These are phyloP conservation scores for Anas platyrhynchos DNA, from an alignment of 2,113 vertebrate genomes.

Conservation along the genomic window DNA sequence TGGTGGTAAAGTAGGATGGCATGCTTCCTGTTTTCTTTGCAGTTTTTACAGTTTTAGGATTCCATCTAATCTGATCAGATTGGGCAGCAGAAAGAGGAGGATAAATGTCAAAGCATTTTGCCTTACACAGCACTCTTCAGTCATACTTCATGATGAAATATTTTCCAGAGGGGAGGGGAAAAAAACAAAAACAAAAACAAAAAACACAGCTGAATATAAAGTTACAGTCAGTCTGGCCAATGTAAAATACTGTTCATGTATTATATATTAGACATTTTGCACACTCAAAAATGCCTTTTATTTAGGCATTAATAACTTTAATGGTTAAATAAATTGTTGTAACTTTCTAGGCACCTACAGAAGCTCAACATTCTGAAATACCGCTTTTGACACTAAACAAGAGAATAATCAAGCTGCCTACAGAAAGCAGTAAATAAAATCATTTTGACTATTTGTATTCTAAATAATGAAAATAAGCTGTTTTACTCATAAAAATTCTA, in stretches of 20 bases:
- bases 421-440: not conserved
- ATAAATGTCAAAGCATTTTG: not conserved
- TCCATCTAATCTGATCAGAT: not conserved
- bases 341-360: not conserved
- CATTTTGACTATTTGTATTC: not conserved
- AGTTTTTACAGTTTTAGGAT: slow-evolving; percentile 13
- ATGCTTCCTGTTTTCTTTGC: not conserved
- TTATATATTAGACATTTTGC: not conserved
- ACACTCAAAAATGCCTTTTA: not conserved
- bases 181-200: not conserved
- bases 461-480: not conserved
- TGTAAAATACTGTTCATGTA: not conserved
- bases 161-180: not conserved
- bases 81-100: not conserved
- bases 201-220: not conserved
- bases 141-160: not conserved
- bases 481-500: not conserved
- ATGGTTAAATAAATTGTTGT: not conserved
- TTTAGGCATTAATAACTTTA: not conserved
- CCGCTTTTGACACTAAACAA: not conserved
- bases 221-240: not conserved
- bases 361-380: not conserved
- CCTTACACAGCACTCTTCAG: not conserved
- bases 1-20: not conserved
- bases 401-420: not conserved